Percentiles rank a stretch among this genome's conserved stretches.
phyloP scores from a whole-genome alignment of 2,888 invertebrate genomes.

The Ditylenchus weischeri region DNA sequence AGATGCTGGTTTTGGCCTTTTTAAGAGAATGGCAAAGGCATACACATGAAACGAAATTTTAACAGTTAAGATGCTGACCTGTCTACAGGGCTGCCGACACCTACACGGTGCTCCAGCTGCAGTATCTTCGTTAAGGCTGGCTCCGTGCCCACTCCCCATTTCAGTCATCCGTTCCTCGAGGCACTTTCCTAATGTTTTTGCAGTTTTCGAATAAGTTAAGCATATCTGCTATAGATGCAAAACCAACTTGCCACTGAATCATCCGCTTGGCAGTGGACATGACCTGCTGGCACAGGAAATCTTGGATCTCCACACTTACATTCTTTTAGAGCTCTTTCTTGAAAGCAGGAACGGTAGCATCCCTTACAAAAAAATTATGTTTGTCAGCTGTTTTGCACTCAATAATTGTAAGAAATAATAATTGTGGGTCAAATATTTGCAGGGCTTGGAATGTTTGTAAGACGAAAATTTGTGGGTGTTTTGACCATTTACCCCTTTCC shows the following conservation, averaged over 20 bases:
- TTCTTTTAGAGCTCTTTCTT: slow-evolving; percentile 49
- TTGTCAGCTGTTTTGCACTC: too few relatives aligned
- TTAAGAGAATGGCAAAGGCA: too few relatives aligned
- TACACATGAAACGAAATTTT: background rate
- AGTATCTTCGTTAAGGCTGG: slow-evolving; percentile 16
- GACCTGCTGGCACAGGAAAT: slow-evolving; percentile 48
- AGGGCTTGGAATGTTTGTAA: too few relatives aligned
- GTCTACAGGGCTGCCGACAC: slow-evolving; percentile 54
- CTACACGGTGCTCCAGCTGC: slow-evolving; percentile 41
- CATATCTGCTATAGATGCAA: background rate
- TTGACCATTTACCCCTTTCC: background rate
- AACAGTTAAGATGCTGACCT: slow-evolving; percentile 13
- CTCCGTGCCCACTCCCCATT: slow-evolving; percentile 38
- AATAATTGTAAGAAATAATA: too few relatives aligned
- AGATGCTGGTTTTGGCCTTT: too few relatives aligned
- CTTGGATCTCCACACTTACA: slow-evolving; percentile 57
- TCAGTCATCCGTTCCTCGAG: slow-evolving; percentile 47
- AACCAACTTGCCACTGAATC: slow-evolving; percentile 46
- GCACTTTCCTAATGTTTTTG: slow-evolving; percentile 43
- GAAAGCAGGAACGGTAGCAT: slow-evolving; percentile 56
- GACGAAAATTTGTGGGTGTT: too few relatives aligned
- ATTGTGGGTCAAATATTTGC: too few relatives aligned
- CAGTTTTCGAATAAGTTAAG: background rate
- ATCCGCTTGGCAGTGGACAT: slow-evolving; percentile 46
- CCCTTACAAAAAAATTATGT: slow-evolving; percentile 36